Evolutionary conservation across 1,140 invertebrate species (phyloP).

Genomic region (Aleiodes sp.): DNA sequence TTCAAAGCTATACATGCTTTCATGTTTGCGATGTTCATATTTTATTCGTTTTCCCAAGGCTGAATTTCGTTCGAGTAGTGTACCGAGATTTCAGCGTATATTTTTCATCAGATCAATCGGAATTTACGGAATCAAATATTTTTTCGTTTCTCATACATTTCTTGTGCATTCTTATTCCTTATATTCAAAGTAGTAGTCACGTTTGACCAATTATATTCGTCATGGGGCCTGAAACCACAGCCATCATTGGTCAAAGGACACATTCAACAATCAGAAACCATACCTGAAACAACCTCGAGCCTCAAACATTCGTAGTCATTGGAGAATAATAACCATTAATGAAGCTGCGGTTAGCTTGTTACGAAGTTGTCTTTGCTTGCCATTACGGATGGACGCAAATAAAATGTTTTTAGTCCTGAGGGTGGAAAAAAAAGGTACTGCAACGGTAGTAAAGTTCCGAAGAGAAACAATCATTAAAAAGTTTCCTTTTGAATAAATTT

Average conservation of each 20-base stretch:
- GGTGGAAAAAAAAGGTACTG: background rate
- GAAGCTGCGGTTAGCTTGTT: slow-evolving; percentile 11
- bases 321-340: slow-evolving; percentile 12
- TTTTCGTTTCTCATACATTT: too few relatives aligned
- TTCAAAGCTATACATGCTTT: background rate
- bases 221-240: too few relatives aligned
- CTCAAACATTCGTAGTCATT: slow-evolving; percentile 6
- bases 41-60: background rate
- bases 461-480: slow-evolving; percentile 3
- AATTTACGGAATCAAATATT: too few relatives aligned
- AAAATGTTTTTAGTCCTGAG: slow-evolving; percentile 3
- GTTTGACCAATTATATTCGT: too few relatives aligned
- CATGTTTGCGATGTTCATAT: background rate
- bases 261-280: slow-evolving; percentile 5
- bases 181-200: too few relatives aligned
- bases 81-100: background rate
- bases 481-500: slow-evolving; percentile 5
- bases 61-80: slow-evolving; percentile 4
- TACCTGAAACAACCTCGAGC: background rate
- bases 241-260: background rate
- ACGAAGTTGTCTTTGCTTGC: background rate
- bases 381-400: slow-evolving; percentile 13
- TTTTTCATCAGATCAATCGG: background rate
- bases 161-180: too few relatives aligned
- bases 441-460: background rate